These are phyloP conservation scores for Catagonus wagneri DNA, from an alignment of 2,113 vertebrate genomes.

Conservation along the genomic window DNA sequence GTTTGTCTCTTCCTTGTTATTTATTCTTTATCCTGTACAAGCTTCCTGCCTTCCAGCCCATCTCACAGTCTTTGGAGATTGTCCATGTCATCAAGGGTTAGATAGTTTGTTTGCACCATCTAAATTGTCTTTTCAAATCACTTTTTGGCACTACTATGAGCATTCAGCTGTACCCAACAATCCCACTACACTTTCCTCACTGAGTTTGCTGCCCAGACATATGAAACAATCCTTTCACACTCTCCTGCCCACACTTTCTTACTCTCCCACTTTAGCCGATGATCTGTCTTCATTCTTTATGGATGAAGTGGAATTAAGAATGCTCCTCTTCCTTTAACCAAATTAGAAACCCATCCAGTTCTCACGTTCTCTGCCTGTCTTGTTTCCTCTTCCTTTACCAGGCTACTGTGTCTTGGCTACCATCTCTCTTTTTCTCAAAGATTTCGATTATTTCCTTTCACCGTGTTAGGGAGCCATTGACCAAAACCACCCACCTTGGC, in stretches of 20 bases:
- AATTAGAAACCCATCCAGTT: not conserved
- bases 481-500: too few relatives aligned
- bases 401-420: not conserved
- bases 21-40: not conserved
- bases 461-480: too few relatives aligned
- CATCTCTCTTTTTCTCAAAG: not conserved
- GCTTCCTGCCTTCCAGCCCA: not conserved
- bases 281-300: not conserved
- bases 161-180: not conserved
- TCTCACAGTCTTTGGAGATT: not conserved
- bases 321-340: not conserved
- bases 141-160: not conserved
- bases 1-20: not conserved
- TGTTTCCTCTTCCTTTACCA: not conserved
- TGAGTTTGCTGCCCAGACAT: not conserved
- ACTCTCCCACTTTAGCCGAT: not conserved
- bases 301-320: not conserved
- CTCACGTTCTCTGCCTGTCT: not conserved
- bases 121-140: not conserved
- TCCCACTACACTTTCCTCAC: not conserved
- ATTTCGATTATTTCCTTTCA: not conserved
- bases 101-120: not conserved
- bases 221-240: not conserved
- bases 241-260: not conserved
- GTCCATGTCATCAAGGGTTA: not conserved